Conservation (phyloP, 2,888 invertebrate genomes). For the Heterodera filipjevi region DNA sequence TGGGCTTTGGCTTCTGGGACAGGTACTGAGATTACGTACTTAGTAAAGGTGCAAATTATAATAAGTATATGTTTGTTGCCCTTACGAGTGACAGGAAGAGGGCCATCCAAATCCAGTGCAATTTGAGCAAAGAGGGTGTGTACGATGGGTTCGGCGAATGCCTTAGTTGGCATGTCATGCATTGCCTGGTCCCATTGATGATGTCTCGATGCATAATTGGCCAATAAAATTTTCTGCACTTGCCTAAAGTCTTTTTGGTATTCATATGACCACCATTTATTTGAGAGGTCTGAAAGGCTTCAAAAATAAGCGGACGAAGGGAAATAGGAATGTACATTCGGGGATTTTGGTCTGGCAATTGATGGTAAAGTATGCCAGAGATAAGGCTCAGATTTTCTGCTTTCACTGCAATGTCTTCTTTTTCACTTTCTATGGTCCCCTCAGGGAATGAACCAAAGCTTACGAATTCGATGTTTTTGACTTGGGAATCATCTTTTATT, state of each 20-base stretch:
- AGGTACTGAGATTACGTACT: constrained; percentile 51
- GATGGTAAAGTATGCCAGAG: neutral
- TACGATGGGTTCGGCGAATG: neutral
- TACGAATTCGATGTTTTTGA: constrained; percentile 1
- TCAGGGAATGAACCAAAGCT: neutral
- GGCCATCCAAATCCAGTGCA: constrained; percentile 37
- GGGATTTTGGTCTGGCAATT: neutral
- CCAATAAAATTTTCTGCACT: constrained; percentile 35
- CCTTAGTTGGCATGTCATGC: constrained; percentile 37
- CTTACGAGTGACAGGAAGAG: neutral
- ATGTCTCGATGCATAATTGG: constrained; percentile 29
- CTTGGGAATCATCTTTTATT: constrained; percentile 19
- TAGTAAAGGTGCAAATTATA: constrained; percentile 35
- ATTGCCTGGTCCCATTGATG: neutral
- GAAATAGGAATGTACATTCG: constrained; percentile 6
- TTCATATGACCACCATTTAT: constrained; percentile 43
- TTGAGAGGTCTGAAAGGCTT: constrained; percentile 34
- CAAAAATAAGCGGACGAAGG: constrained; percentile 18
- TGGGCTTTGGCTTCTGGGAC: constrained; percentile 59
- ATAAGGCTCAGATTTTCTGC: neutral
- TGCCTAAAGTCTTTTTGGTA: constrained; percentile 31
- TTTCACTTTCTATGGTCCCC: constrained; percentile 1
- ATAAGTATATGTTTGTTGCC: constrained; percentile 30
- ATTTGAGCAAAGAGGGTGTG: neutral
- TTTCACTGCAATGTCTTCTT: neutral